These are phyloP conservation scores for Stenopsyche tienmushanensis DNA, from an alignment of 1,140 invertebrate species.

Conservation along the genomic window DNA sequence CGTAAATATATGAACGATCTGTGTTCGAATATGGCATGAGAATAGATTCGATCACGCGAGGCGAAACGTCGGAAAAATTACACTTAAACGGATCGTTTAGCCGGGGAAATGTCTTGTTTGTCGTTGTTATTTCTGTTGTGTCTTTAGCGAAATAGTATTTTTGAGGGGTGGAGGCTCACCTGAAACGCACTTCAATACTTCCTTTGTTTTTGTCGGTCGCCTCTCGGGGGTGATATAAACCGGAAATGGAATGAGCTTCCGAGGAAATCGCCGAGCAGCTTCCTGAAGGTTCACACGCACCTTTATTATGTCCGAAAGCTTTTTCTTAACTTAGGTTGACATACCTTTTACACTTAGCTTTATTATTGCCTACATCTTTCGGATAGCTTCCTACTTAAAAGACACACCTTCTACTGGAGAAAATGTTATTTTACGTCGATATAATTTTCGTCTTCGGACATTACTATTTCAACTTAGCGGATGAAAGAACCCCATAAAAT, in stretches of 20 bases:
- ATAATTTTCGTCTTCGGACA: too few relatives aligned
- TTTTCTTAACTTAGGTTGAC: background rate
- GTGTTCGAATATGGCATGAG: too few relatives aligned
- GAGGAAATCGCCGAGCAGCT: background rate
- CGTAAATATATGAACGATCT: too few relatives aligned
- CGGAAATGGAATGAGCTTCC: constrained; percentile 5
- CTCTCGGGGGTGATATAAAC: constrained; percentile 16
- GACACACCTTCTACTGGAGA: background rate
- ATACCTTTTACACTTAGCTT: background rate
- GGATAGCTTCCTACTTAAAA: background rate
- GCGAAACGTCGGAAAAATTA: too few relatives aligned
- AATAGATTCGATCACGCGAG: too few relatives aligned
- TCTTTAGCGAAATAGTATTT: background rate
- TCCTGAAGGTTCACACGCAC: background rate
- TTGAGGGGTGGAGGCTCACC: background rate
- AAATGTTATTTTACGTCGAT: background rate
- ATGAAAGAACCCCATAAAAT: background rate
- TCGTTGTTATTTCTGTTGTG: background rate
- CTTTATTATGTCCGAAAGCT: constrained; percentile 9
- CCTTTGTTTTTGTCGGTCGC: background rate
- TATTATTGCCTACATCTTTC: background rate
- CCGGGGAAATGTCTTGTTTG: background rate
- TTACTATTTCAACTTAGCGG: too few relatives aligned
- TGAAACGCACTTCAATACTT: background rate
- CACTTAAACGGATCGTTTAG: background rate